Percentiles rank a stretch among this genome's conserved stretches.
phyloP scores from a whole-genome alignment of 2,797 vertebrate genomes.

The Schizothorax lantsangensis region DNA sequence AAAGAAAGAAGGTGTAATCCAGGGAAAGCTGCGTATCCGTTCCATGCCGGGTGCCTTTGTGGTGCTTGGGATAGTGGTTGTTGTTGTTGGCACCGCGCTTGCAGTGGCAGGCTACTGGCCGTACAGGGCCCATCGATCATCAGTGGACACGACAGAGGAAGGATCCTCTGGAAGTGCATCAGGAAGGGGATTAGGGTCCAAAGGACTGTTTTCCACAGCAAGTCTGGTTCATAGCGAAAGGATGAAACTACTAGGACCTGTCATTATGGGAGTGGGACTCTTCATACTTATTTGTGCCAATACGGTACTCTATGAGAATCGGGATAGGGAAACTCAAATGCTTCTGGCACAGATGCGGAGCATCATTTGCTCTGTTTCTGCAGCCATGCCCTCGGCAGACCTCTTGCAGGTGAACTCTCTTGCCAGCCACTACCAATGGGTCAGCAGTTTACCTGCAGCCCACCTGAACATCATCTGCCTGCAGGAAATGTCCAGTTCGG shows the following conservation, averaged over 20 bases:
- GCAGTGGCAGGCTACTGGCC: slow-evolving; percentile 97
- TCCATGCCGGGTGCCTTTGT: slow-evolving; percentile 91
- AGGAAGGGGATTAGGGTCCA: slow-evolving; percentile 70
- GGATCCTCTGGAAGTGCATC: slow-evolving; percentile 43
- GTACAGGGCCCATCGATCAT: slow-evolving; percentile 71
- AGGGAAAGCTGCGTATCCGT: slow-evolving; percentile 89
- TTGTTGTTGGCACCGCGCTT: slow-evolving; percentile 88
- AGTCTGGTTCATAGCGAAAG: slow-evolving; percentile 83
- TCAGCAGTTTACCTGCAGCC: slow-evolving; percentile 76
- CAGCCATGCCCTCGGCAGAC: slow-evolving; percentile 70
- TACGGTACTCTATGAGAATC: slow-evolving; percentile 94
- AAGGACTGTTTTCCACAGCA: slow-evolving; percentile 66
- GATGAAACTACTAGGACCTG: slow-evolving; percentile 91
- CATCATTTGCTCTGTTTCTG: slow-evolving; percentile 80
- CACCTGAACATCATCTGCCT: slow-evolving; percentile 79
- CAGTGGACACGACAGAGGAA: neutral
- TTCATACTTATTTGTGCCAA: slow-evolving; percentile 98
- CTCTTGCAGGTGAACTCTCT: slow-evolving; percentile 64
- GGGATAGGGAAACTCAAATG: slow-evolving; percentile 91
- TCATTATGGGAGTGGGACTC: slow-evolving; percentile 97
- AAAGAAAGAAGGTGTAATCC: slow-evolving; percentile 76
- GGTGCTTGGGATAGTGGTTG: slow-evolving; percentile 87
- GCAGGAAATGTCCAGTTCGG: slow-evolving; percentile 75
- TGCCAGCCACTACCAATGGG: slow-evolving; percentile 76
- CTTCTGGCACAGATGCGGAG: slow-evolving; percentile 84